Base-by-base conservation (phyloP, 2,113 vertebrate species). In the Gasterosteus aculeatus region DNA sequence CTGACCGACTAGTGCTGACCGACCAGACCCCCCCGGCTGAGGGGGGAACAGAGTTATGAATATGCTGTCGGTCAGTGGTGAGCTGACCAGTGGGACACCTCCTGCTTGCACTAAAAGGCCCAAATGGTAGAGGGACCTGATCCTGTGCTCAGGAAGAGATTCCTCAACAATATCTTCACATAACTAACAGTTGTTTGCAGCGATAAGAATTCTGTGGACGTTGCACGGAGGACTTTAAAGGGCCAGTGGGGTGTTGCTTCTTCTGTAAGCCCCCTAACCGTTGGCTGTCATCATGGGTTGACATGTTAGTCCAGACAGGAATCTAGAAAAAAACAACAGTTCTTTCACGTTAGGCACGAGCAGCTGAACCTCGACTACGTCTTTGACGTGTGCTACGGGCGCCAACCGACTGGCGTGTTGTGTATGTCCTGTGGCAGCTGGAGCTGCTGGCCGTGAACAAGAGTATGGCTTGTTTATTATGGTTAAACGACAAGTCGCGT, bases 311-410 rank as follows among this genome's bases (percentile, higher is more conserved):
- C 29, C 29, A 11, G 31, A 63, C 65, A 66, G 33, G 29, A 29
- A 66, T 69, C 53, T 31, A 29, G 31, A 41, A 84, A 78, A 78
- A 72, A 62, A 22, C 69, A 58, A 22, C 16, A 57, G 11, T 73
- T 77, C 77, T 16, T 62, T 80, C 77, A 44, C 41, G 18, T 60
- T 61, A 3, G 42, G 26, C 59, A 42, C 62, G 69, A 41, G 62
- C 68, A 26, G 42, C 26, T 53, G 69, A 9, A 42, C 38, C 7
- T 19, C 42, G 74, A 68, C 56, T 65, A 16, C 38, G 39, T 71
- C 42, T 42, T 62, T 18, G 42, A 29, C 26, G 62, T 62, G 66
- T 7, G 60, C 76, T 38, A 18, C 42, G 2, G 46, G 71, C 31
- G 5, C 58, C 41, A 4, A 11, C 51, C 69, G 59, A 76, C 47